phyloP scores from a whole-genome alignment of 2,888 invertebrate species.

The Noctua janthe region DNA sequence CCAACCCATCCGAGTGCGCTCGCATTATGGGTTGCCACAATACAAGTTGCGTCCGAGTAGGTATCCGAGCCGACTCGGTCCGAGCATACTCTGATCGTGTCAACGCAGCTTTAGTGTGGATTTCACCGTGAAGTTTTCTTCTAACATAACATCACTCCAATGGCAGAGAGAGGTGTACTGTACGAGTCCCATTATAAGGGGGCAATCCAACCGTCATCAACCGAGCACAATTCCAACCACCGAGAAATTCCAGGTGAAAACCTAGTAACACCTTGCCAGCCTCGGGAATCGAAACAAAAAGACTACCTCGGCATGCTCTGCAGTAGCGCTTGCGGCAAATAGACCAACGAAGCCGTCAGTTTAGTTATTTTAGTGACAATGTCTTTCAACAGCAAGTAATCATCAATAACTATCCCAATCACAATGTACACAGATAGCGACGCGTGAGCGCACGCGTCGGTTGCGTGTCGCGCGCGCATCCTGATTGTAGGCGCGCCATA shows the following conservation, averaged over 20 bases:
- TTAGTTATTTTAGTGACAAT: neutral
- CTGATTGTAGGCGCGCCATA: conserved; percentile 74
- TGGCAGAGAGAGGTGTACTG: neutral
- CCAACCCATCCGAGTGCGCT: too few relatives aligned
- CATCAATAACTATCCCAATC: conserved; percentile 60
- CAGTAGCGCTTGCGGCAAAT: too few relatives aligned
- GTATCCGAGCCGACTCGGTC: too few relatives aligned
- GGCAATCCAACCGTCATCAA: neutral
- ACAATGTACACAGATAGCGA: conserved; percentile 21
- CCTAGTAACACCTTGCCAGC: neutral
- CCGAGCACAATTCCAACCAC: neutral
- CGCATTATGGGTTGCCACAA: too few relatives aligned
- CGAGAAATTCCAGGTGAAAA: neutral
- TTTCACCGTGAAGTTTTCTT: too few relatives aligned
- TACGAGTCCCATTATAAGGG: neutral
- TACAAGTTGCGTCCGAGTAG: too few relatives aligned
- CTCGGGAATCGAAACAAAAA: neutral
- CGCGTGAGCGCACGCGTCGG: conserved; percentile 61
- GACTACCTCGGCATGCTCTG: neutral
- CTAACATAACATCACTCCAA: neutral
- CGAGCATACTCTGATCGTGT: too few relatives aligned
- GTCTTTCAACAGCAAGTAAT: neutral
- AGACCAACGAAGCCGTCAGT: neutral
- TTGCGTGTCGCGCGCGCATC: conserved; percentile 76
- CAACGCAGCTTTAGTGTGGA: too few relatives aligned